Evolutionary conservation across 2,113 vertebrate genomes (phyloP), one percentile per base, ranked within the genome.

Genomic region (Perca fluviatilis): DNA sequence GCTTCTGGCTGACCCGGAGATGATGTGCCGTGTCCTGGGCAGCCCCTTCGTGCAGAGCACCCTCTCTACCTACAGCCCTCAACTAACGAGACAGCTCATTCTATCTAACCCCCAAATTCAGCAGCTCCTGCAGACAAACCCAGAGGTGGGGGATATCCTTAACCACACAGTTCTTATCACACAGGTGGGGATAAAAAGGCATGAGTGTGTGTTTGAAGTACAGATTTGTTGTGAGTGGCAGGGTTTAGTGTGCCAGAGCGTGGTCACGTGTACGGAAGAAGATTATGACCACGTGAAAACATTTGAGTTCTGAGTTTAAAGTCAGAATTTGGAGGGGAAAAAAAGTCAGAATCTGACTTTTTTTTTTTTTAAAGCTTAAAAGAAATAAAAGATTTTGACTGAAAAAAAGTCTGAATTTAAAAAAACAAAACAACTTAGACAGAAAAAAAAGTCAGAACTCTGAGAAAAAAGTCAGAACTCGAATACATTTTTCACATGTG

Each of bases 111-210:
- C 86, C 13, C 87, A 87, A 74, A 75, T 73, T 46, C 88, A 86
- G 57, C 71, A 89, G 74, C 87, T 90, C 47, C 79, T 88, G 21
- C 83, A 89, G 72, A 87, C 86, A 25, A 79, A 86, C 74, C 69
- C 88, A 47, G 90, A 91, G 61, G 69, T 90, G 63, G 77, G 43
- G 60, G 77, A 85, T 49, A 40, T 77, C 61, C 61, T 90, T 4
- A 82, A 82, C 19, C 36, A 92, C 16, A 13, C 79, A 21, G 86
- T 85, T 53, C 19, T 88, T 46, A 79, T 90, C 18, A 57, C 84
- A 3, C 51, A 91, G 85, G 86, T 86, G 56, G 15, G 77, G 8
- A 15, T 33, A 16, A 43, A 74, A 61, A 62, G 3, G 0, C 1
- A 56, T 83, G 51, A 19, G 16, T 67, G 57, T 33, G 8, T 72